Evolutionary conservation across 1,140 invertebrate genomes (phyloP), one percentile per base, ranked within the genome.

Genomic region (Melitaea cinxia): DNA sequence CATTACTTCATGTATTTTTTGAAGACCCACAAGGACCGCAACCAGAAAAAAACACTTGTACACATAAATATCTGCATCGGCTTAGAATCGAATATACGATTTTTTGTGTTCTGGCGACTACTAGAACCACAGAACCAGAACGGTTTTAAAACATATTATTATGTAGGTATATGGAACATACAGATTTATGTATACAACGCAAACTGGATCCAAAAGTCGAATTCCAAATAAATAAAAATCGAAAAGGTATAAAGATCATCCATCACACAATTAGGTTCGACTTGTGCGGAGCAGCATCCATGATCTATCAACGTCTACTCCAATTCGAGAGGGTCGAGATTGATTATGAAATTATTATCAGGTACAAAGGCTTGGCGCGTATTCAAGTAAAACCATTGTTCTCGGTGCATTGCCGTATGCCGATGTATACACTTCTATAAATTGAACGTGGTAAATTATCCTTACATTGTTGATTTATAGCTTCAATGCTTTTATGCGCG

Each of bases 241-340:
- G 54, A 66, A 60, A 28, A 58, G 54, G 28, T 54, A 56, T 49
- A 23, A 37, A 56, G 47, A 35, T 59, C 62, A 77, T 77, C 75
- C 71, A 77, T 77, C 75, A 75, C 66, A 59, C 70, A 75, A 79
- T 77, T 75, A 78, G 65, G 59, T 60, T 28, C 57, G 65, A 64
- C 65, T 65, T 54, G 58, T 68, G 70, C 66, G 62, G 52, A 62
- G 57, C 50, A 61, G 42, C 53, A 56, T 59, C 70, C 61, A 61
- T 67, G 72, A 80, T 80, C 75, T 68, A 73, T 80, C 77, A 72
- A 77, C 65, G 77, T 80, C 77, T 37, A 50, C 37, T 50, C 15
- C 67, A 65, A 65, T 66, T 52, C 65, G 49, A 57, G 59, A 57
- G 69, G 69, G 61, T 63, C 62, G 68, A 68, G 74, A 74, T 76